phyloP scores from a whole-genome alignment of 1,140 invertebrate species.

The Leguminivora glycinivorella region DNA sequence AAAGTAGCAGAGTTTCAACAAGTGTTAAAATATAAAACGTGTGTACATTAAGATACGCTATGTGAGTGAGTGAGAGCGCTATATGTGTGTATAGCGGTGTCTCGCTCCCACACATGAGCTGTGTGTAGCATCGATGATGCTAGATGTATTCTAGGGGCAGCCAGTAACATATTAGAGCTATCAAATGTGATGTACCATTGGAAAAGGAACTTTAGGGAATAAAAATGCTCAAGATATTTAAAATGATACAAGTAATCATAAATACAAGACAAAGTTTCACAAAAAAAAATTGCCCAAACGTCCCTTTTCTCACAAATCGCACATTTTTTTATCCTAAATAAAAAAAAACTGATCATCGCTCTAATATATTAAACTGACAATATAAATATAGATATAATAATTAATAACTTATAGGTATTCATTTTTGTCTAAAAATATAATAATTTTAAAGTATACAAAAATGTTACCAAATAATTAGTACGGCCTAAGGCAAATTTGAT shows the following conservation, averaged over 20 bases:
- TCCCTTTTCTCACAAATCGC: too few relatives aligned
- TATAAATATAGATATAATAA: conserved; percentile 11
- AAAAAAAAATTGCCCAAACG: too few relatives aligned
- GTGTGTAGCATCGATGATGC: too few relatives aligned
- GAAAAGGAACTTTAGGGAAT: too few relatives aligned
- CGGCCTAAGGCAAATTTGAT: background rate
- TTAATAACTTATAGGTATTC: conserved; percentile 3
- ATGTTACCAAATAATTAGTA: background rate
- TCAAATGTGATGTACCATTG: background rate
- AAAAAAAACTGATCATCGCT: background rate
- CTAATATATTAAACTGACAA: background rate
- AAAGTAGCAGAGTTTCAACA: conserved; percentile 47
- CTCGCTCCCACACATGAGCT: too few relatives aligned
- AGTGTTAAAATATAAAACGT: conserved; percentile 43
- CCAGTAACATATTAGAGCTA: background rate
- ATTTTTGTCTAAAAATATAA: conserved; percentile 1
- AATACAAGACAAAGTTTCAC: too few relatives aligned
- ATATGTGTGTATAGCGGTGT: too few relatives aligned
- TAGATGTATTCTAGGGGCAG: background rate
- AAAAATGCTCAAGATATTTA: too few relatives aligned
- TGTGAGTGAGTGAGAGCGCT: too few relatives aligned
- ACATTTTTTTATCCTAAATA: background rate
- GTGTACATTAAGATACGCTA: conserved; percentile 33
- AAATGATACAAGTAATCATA: too few relatives aligned
- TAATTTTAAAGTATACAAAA: background rate